A percentile compares a stretch with the other conserved stretches of the same genome.
Conservation (phyloP, 1,140 invertebrate species). For the Cotesia chilonis region DNA sequence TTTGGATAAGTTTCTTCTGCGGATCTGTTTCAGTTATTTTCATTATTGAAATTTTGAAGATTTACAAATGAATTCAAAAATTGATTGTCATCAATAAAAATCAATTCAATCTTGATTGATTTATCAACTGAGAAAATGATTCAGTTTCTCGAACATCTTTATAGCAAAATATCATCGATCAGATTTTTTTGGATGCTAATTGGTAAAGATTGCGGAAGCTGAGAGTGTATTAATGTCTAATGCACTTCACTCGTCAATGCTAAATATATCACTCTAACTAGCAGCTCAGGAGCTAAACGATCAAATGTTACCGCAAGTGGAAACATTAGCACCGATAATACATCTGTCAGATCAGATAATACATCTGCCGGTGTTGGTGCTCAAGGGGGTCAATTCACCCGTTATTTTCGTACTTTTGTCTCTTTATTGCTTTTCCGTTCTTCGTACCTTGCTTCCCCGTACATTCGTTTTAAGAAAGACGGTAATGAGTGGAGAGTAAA, state of each 20-base stretch:
- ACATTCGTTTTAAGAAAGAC: neutral
- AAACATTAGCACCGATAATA: slow-evolving; percentile 22
- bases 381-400: neutral
- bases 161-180: neutral
- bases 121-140: neutral
- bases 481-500: too few species aligned
- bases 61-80: neutral
- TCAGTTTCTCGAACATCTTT: neutral
- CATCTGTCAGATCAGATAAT: slow-evolving; percentile 13
- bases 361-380: neutral
- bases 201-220: slow-evolving; percentile 15
- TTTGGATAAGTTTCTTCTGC: neutral
- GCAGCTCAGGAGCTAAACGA: slow-evolving; percentile 10
- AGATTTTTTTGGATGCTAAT: neutral
- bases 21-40: neutral
- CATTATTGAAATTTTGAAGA: slow-evolving; percentile 9
- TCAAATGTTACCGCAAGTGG: neutral
- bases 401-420: slow-evolving; percentile 3
- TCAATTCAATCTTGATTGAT: neutral
- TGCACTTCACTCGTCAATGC: neutral
- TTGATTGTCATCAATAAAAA: too few species aligned
- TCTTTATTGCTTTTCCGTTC: neutral
- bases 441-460: neutral
- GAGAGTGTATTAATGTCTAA: slow-evolving; percentile 6
- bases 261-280: slow-evolving; percentile 22